phyloP scores from a whole-genome alignment of 2,797 vertebrate genomes.

The Cryptoblepharus egeriae region DNA sequence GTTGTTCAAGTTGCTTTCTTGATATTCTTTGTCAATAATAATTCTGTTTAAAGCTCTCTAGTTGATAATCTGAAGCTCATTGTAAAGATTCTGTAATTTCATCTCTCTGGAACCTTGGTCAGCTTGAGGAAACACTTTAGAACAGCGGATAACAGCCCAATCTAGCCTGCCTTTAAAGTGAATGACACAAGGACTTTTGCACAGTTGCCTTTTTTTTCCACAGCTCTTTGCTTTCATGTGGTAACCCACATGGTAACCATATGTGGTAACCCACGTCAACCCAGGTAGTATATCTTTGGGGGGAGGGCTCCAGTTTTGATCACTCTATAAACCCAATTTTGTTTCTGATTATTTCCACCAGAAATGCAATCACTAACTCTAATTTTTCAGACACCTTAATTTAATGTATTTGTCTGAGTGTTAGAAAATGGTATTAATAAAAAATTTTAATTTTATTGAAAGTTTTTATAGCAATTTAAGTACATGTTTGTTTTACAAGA shows the following conservation, averaged over 20 bases:
- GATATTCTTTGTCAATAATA: not conserved
- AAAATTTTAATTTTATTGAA: no score
- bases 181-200: not conserved
- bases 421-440: not conserved
- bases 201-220: not conserved
- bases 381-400: not conserved
- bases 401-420: not conserved
- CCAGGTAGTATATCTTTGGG: not conserved
- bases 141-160: not conserved
- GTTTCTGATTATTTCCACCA: not conserved
- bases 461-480: not conserved
- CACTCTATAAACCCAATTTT: not conserved
- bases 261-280: no score
- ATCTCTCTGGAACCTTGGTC: not conserved
- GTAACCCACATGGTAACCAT: no score
- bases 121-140: not conserved
- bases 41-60: not conserved
- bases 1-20: not conserved
- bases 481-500: no score
- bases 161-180: not conserved
- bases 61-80: not conserved
- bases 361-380: not conserved
- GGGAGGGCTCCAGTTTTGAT: not conserved
- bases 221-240: not conserved
- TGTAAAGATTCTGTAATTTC: not conserved